Evolutionary conservation across 2,888 invertebrate species (phyloP).

Genomic region (Ceratothoa steindachneri): DNA sequence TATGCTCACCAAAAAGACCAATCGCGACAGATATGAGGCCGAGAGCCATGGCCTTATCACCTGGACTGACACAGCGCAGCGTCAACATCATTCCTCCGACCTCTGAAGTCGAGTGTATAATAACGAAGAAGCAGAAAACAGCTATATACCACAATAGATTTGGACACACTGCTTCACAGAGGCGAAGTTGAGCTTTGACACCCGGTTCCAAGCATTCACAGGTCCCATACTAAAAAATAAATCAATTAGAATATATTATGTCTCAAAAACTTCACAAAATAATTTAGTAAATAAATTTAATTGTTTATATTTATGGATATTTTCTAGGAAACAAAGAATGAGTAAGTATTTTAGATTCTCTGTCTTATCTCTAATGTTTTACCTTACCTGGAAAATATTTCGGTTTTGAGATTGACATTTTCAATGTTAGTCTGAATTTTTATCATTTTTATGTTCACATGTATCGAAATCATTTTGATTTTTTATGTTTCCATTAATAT

Average conservation of each 20-base stretch:
- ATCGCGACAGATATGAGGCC: constrained; percentile 90
- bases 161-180: constrained; percentile 31
- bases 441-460: too few species aligned
- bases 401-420: too few species aligned
- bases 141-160: constrained; percentile 61
- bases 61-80: constrained; percentile 82
- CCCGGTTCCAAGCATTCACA: constrained; percentile 56
- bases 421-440: too few species aligned
- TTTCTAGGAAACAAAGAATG: too few species aligned
- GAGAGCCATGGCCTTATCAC: constrained; percentile 91
- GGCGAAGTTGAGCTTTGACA: constrained; percentile 29
- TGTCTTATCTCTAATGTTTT: too few species aligned
- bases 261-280: too few species aligned
- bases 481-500: too few species aligned
- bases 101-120: constrained; percentile 87
- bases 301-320: too few species aligned
- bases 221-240: constrained; percentile 55
- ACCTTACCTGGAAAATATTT: too few species aligned
- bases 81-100: constrained; percentile 86
- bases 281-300: too few species aligned
- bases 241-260: constrained; percentile 16
- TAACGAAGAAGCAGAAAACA: constrained; percentile 80
- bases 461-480: too few species aligned
- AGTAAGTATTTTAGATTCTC: too few species aligned
- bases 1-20: constrained; percentile 75